Evolutionary conservation across 2,797 vertebrate species (phyloP).

Genomic region (Rousettus madagascariensis): DNA sequence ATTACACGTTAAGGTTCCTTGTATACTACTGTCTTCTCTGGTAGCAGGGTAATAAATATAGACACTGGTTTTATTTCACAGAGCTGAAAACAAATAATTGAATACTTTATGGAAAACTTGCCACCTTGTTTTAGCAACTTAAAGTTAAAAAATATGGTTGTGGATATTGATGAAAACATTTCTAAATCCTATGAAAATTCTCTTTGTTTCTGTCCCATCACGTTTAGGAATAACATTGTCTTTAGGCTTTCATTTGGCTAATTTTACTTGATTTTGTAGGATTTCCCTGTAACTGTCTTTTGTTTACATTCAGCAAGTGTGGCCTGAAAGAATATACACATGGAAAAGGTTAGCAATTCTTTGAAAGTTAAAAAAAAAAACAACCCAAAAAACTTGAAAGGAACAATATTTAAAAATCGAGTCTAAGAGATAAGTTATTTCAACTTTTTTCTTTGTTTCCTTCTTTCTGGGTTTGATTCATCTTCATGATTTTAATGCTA

Average conservation of each 20-base stretch:
- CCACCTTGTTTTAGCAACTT: not conserved
- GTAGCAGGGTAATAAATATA: not conserved
- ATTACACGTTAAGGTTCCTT: not conserved
- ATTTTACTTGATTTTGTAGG: slow-evolving; percentile 43
- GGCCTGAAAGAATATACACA: not conserved
- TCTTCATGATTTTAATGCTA: slow-evolving; percentile 15
- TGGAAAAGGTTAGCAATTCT: not conserved
- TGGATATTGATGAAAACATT: not conserved
- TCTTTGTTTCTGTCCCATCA: not conserved
- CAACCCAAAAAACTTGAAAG: not conserved
- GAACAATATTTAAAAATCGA: slow-evolving; percentile 32
- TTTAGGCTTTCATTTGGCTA: not conserved
- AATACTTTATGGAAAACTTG: not conserved
- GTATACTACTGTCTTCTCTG: not conserved
- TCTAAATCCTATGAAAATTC: slow-evolving; percentile 4
- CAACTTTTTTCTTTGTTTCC: not conserved
- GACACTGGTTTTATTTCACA: not conserved
- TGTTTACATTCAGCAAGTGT: not conserved
- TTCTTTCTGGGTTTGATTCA: not conserved
- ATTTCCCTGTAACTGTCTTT: not conserved
- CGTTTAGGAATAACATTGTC: not conserved
- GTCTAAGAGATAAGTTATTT: not conserved
- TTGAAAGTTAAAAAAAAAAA: not conserved
- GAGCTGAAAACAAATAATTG: not conserved
- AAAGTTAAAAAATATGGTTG: not conserved